These are phyloP conservation scores for Arnoldichthys spilopterus DNA, from an alignment of 2,797 vertebrate species.

Conservation along the genomic window DNA sequence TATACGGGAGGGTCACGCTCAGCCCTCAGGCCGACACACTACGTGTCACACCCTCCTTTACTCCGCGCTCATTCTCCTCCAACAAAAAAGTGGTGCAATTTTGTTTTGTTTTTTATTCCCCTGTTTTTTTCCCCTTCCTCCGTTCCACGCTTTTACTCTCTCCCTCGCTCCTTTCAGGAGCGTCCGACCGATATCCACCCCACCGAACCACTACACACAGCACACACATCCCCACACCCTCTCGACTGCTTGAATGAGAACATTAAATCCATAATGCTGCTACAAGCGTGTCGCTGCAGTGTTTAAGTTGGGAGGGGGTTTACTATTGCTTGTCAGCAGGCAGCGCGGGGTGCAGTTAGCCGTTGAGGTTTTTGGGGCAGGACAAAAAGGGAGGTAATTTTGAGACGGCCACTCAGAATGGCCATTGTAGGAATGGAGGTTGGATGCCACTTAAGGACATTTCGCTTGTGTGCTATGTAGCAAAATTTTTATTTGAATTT, in stretches of 20 bases:
- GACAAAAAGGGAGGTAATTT: slow-evolving; percentile 27
- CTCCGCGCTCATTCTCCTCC: slow-evolving; percentile 63
- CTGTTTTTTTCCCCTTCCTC: slow-evolving; percentile 62
- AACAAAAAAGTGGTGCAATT: slow-evolving; percentile 68
- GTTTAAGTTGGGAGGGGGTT: slow-evolving; percentile 23
- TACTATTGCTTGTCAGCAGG: slow-evolving; percentile 39
- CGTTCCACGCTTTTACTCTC: slow-evolving; percentile 68
- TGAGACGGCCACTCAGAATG: slow-evolving; percentile 3
- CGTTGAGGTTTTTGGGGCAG: slow-evolving; percentile 29
- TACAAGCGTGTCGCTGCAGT: slow-evolving; percentile 64
- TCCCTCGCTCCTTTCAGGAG: slow-evolving; percentile 65
- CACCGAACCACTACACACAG: slow-evolving; percentile 48
- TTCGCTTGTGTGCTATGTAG: slow-evolving; percentile 67
- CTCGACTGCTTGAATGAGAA: slow-evolving; percentile 76
- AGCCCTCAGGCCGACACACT: slow-evolving; percentile 48
- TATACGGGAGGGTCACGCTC: slow-evolving; percentile 45
- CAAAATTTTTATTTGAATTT: slow-evolving; percentile 61
- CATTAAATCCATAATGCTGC: slow-evolving; percentile 78
- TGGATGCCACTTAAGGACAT: slow-evolving; percentile 63
- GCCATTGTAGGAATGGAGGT: slow-evolving; percentile 60
- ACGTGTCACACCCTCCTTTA: slow-evolving; percentile 34
- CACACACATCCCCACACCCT: slow-evolving; percentile 48
- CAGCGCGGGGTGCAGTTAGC: slow-evolving; percentile 40
- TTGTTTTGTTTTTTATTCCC: slow-evolving; percentile 72
- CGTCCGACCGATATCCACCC: slow-evolving; percentile 23